Evolutionary conservation across 2,113 vertebrate genomes (phyloP), one percentile per base, ranked within the genome.

Genomic region (Labrus mixtus): DNA sequence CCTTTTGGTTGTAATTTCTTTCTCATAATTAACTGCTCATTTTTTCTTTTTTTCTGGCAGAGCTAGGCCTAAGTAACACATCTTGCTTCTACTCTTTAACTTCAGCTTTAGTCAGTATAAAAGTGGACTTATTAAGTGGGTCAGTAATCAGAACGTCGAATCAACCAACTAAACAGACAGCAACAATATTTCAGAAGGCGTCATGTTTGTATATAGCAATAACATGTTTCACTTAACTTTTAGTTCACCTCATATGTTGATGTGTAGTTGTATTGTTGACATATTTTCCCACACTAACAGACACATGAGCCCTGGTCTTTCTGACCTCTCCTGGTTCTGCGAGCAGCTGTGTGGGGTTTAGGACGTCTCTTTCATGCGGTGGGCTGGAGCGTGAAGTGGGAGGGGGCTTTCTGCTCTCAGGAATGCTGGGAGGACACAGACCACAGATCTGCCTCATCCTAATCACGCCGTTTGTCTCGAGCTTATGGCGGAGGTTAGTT

Each of bases 361-460:
- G 23, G 55, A 37, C 7, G 20, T 17, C 41, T 20, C 89, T 91
- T 89, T 91, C 67, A 91, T 83, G 76, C 11, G 7, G 71, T 83
- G 43, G 79, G 64, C 61, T 90, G 77, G 75, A 89, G 83, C 80
- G 66, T 91, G 80, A 92, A 89, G 69, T 13, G 6, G 67, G 68
- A 48, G 67, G 83, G 59, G 79, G 36, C 57, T 83, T 46, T 70
- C 63, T 55, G 23, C 16, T 8, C 58, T 70, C 68, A 87, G 91
- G 91, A 91, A 90, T 91, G 90, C 71, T 29, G 61, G 74, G 54
- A 76, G 70, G 60, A 61, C 50, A 71, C 39, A 74, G 46, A 45
- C 17, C 46, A 59, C 46, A 68, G 66, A 56, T 60, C 37, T 5
- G n/a, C n/a, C 43, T 45, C 7, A 1, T 68, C 10, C 20, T 46